Evolutionary conservation across 1,140 invertebrate species (phyloP).

Genomic region (Pissodes strobi): DNA sequence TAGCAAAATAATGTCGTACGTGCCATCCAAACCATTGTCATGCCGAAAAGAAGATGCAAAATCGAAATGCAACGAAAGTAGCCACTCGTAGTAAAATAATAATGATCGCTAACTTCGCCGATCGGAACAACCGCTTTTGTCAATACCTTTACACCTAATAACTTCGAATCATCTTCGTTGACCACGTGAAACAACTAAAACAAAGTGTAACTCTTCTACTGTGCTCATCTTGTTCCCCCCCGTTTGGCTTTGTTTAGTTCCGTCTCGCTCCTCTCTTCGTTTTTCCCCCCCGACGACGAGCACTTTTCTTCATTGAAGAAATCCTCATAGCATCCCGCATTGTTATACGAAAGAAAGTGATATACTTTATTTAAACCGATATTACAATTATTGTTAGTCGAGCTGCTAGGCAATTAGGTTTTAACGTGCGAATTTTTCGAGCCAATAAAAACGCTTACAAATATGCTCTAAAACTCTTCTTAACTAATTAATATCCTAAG

Average conservation of each 20-base stretch:
- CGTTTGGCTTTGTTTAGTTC: background rate
- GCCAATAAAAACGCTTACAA: too few relatives aligned
- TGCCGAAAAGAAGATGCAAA: too few relatives aligned
- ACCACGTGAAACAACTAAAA: slow-evolving; percentile 8
- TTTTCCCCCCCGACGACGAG: background rate
- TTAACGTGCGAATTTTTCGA: too few relatives aligned
- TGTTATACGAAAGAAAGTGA: slow-evolving; percentile 3
- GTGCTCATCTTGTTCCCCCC: background rate
- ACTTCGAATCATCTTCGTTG: background rate
- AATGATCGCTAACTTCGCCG: too few relatives aligned
- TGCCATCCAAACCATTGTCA: too few relatives aligned
- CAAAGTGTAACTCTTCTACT: background rate
- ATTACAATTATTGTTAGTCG: background rate
- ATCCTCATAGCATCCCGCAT: background rate
- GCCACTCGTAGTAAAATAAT: too few relatives aligned
- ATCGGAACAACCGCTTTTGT: background rate
- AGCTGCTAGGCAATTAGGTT: too few relatives aligned
- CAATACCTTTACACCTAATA: background rate
- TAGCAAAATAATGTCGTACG: too few relatives aligned
- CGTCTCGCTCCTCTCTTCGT: background rate
- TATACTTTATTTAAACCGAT: background rate
- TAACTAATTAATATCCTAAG: too few relatives aligned
- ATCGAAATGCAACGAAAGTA: too few relatives aligned
- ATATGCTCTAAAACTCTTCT: too few relatives aligned
- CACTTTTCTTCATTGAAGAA: slow-evolving; percentile 9